A percentile compares a stretch with the other conserved stretches of the same genome.
Evolutionary conservation across 2,888 invertebrate genomes (phyloP).

Genomic region (Euproctis similis): DNA sequence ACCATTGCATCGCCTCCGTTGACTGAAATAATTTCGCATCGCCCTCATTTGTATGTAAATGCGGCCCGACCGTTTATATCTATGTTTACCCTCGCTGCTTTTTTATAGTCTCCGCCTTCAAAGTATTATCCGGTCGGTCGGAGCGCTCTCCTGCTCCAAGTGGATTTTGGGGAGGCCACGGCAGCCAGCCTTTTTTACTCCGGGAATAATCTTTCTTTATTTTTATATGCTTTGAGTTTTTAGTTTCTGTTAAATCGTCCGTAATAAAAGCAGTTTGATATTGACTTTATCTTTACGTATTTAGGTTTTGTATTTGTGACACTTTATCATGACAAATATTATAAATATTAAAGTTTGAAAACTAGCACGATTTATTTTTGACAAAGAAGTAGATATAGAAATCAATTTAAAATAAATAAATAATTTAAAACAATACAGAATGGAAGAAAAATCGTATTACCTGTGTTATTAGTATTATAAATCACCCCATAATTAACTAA

Average conservation of each 20-base stretch:
- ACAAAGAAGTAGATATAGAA: no score
- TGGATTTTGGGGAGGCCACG: slow-evolving; percentile 15
- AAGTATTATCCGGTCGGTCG: slow-evolving; percentile 27
- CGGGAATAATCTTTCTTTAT: no score
- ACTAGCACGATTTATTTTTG: no score
- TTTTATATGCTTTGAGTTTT: slow-evolving; percentile 9
- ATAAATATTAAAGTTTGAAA: no score
- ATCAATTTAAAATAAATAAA: no score
- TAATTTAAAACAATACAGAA: no score
- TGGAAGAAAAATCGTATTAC: no score
- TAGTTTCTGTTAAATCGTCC: slow-evolving; percentile 10
- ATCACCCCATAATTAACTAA: no score
- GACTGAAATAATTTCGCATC: slow-evolving; percentile 48
- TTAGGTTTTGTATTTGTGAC: no score
- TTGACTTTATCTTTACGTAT: slow-evolving; percentile 1
- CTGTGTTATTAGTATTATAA: no score
- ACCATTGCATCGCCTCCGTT: slow-evolving; percentile 34
- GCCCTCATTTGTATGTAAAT: slow-evolving; percentile 68
- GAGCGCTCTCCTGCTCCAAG: slow-evolving; percentile 17
- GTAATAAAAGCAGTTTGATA: slow-evolving; percentile 6
- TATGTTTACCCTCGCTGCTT: slow-evolving; percentile 54
- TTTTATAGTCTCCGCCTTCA: slow-evolving; percentile 42
- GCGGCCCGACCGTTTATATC: slow-evolving; percentile 53
- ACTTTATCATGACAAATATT: no score
- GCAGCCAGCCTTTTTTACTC: slow-evolving; percentile 20